Base-by-base conservation (phyloP, 1,140 invertebrate genomes). In the Aphelinus atriplicis region DNA sequence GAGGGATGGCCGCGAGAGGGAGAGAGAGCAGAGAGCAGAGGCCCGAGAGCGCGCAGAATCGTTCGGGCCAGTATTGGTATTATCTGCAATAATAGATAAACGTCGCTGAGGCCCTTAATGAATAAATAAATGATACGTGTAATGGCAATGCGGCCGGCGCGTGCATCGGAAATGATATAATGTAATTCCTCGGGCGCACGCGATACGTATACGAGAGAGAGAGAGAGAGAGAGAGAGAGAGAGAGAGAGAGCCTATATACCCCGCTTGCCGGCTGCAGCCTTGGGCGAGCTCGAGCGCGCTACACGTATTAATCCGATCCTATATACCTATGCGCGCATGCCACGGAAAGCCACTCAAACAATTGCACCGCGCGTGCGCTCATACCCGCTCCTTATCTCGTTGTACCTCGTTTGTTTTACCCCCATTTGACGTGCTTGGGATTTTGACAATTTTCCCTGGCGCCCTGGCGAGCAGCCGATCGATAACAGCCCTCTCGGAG, bases 121-220 rank as follows among this genome's bases (percentile, higher is more conserved):
- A 73, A 56, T 61, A 55, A 73, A 73, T 66, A 60, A 67, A 61
- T 61, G 64, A 73, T 73, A 67, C 10, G 56, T 53, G 63, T 72
- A 72, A 72, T 72, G 53, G 61, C 42, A 45, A 43, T 7, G 7
- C n/a, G 42, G 60, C 2, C 42, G 6, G 43, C 58, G 42, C 55
- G 26, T 43, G 47, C 56, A 67, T 60, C 47, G 56, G 55, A 73
- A 67, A 69, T 69, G 61, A 75, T 70, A 70, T 64, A 70, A 71
- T 63, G 51, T 60, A 65, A 65, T 75, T 75, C 68, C 62, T 58
- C 48, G 46, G n/a, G n/a, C 5, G 55, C 73, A 71, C 67, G 67
- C 73, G 57, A 65, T 62, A 43, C 51, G 10, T 26, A 26, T 26
- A 26, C 26, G 26, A 26, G 26, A 26, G 26, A 26, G 26, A 26